Conservation (phyloP, 53 echinoderm and acorn worm species). For the Crossaster papposus region DNA sequence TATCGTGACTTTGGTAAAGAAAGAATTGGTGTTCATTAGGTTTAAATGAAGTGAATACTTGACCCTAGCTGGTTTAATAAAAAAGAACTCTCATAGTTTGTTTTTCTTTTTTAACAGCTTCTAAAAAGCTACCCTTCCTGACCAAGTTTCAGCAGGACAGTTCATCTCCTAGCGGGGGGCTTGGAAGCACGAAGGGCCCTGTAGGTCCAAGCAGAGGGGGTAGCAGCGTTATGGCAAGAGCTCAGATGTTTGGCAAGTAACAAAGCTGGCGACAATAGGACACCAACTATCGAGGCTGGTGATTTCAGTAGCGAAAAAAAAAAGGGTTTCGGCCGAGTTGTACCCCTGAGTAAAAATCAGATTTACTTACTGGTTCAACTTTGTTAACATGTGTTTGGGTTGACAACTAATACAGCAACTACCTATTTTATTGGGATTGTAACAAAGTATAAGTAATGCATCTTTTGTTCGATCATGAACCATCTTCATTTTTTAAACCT, state of each 20-base stretch:
- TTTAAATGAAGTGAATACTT: too few relatives aligned
- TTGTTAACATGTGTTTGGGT: not conserved
- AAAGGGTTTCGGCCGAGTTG: not conserved
- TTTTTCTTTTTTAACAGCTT: slow-evolving; percentile 12
- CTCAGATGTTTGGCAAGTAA: slow-evolving; percentile 58
- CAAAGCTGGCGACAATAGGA: not conserved
- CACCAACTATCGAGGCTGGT: slow-evolving; percentile 43
- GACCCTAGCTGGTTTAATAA: too few relatives aligned
- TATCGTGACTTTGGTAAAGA: too few relatives aligned
- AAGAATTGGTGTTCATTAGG: too few relatives aligned
- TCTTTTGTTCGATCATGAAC: not conserved
- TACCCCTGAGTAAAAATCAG: not conserved
- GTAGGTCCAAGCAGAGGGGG: slow-evolving; percentile 23
- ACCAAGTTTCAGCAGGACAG: slow-evolving; percentile 52
- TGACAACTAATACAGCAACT: not conserved
- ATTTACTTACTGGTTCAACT: slow-evolving; percentile 4
- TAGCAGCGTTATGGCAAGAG: slow-evolving; percentile 50
- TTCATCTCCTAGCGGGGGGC: not conserved
- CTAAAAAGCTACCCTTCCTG: slow-evolving; percentile 54
- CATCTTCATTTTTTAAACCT: not conserved
- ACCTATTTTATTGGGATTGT: not conserved
- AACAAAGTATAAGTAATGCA: not conserved
- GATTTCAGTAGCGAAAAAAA: not conserved
- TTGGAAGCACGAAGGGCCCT: slow-evolving; percentile 47
- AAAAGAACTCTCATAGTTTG: too few relatives aligned